Conservation (phyloP, 2,888 invertebrate species). For the Patella depressa region DNA sequence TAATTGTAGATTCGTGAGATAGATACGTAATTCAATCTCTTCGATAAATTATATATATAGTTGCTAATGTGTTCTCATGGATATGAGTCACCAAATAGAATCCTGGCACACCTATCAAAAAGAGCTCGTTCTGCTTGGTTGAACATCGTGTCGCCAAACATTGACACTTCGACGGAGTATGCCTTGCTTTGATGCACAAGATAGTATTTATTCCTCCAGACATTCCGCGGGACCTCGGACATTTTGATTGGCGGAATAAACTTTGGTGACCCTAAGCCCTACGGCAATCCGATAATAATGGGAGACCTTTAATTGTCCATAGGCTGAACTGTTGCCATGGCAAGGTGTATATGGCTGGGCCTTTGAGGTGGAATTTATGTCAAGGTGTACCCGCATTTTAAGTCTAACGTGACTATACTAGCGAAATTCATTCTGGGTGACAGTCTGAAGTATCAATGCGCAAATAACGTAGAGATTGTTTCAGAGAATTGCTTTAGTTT, state of each 20-base stretch:
- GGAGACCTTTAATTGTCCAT: slow-evolving; percentile 6
- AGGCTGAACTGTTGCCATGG: slow-evolving; percentile 10
- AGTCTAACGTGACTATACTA: too few species aligned
- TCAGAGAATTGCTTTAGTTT: too few species aligned
- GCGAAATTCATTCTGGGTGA: too few species aligned
- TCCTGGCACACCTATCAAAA: slow-evolving; percentile 12
- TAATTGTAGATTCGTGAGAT: too few species aligned
- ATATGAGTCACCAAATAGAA: not conserved
- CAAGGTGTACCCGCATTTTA: not conserved
- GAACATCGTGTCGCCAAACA: slow-evolving; percentile 9
- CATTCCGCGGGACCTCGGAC: slow-evolving; percentile 9
- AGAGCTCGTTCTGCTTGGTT: not conserved
- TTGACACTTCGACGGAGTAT: not conserved
- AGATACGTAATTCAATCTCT: too few species aligned
- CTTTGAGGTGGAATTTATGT: slow-evolving; percentile 6
- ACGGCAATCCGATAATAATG: slow-evolving; percentile 10
- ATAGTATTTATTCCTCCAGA: slow-evolving; percentile 10
- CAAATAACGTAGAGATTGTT: too few species aligned
- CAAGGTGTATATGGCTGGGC: not conserved
- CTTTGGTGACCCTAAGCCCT: slow-evolving; percentile 11
- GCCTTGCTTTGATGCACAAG: slow-evolving; percentile 12
- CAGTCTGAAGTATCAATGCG: too few species aligned
- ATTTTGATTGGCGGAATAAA: slow-evolving; percentile 10
- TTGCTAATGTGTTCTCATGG: not conserved
- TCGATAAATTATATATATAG: too few species aligned